Evolutionary conservation across 92 coral and sea anemone genomes (phyloP).

Genomic region (Palythoa heliodiscus): DNA sequence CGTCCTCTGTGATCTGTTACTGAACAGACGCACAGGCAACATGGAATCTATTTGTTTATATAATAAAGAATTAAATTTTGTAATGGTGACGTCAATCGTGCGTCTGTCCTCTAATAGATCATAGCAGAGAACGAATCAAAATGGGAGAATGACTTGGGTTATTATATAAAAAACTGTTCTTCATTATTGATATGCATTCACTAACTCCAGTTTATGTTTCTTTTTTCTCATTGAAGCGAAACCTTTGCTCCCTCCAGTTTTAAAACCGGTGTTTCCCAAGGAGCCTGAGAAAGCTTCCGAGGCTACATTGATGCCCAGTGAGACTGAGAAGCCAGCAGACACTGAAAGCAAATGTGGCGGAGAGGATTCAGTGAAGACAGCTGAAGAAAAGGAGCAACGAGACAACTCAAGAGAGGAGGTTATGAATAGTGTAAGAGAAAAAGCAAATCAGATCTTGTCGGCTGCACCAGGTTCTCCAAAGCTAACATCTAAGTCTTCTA

Average conservation of each 20-base stretch:
- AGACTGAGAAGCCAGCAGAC: neutral
- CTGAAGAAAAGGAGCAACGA: constrained; percentile 17
- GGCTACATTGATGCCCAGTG: neutral
- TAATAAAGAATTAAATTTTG: too few species aligned
- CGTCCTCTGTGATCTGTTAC: too few species aligned
- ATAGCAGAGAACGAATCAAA: too few species aligned
- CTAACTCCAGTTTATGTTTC: neutral
- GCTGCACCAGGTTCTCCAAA: constrained; percentile 47
- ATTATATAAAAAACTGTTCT: neutral
- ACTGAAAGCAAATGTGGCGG: neutral
- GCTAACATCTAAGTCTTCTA: constrained; percentile 1
- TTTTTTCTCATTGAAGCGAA: neutral
- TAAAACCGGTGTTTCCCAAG: constrained; percentile 17
- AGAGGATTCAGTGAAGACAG: neutral
- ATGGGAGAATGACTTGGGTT: too few species aligned
- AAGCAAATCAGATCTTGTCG: constrained; percentile 41
- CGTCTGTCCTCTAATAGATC: too few species aligned
- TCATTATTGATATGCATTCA: neutral
- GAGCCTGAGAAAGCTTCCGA: constrained; percentile 13
- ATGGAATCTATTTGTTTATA: too few species aligned
- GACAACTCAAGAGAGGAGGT: constrained; percentile 33
- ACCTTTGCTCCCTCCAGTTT: constrained; percentile 16
- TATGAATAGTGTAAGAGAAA: constrained; percentile 30
- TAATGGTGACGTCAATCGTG: too few species aligned
- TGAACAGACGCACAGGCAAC: too few species aligned